A percentile compares a stretch with the other conserved stretches of the same genome.
phyloP scores from a whole-genome alignment of 2,113 vertebrate species.

The Caranx ignobilis region DNA sequence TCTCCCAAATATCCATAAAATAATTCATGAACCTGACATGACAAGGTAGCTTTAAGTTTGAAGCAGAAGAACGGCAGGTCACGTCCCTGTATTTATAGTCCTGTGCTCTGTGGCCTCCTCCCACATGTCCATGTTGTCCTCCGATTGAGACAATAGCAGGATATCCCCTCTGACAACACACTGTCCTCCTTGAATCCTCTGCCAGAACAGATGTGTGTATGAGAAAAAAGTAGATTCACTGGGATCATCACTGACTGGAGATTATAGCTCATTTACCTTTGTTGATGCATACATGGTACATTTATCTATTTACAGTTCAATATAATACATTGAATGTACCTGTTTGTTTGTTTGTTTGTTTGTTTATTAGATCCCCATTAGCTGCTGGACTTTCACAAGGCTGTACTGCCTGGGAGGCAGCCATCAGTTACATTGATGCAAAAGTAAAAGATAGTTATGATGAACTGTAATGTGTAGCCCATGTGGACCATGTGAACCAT shows the following conservation, averaged over 20 bases:
- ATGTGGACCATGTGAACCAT: too few species aligned
- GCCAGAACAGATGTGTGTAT: slow-evolving; percentile 23
- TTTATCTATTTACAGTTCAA: neutral
- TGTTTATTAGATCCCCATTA: too few species aligned
- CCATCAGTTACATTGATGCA: too few species aligned
- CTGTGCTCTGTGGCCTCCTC: slow-evolving; percentile 33
- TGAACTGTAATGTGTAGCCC: too few species aligned
- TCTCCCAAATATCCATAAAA: neutral
- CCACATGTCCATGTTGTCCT: slow-evolving; percentile 68
- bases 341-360: too few species aligned
- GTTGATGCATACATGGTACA: neutral
- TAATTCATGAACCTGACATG: neutral
- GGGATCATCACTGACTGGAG: neutral
- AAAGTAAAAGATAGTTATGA: too few species aligned
- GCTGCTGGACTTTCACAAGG: neutral
- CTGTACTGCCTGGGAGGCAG: neutral
- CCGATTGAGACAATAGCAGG: slow-evolving; percentile 80
- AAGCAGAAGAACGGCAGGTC: neutral
- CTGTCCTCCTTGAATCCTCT: slow-evolving; percentile 63
- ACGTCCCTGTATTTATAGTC: slow-evolving; percentile 43
- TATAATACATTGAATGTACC: too few species aligned
- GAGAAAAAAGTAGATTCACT: neutral
- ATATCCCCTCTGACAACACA: slow-evolving; percentile 77
- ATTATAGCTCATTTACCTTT: neutral
- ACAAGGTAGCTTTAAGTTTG: neutral